Percentiles rank a stretch among this genome's conserved stretches.
phyloP scores from a whole-genome alignment of 2,797 vertebrate species.

The Tapirus indicus region DNA sequence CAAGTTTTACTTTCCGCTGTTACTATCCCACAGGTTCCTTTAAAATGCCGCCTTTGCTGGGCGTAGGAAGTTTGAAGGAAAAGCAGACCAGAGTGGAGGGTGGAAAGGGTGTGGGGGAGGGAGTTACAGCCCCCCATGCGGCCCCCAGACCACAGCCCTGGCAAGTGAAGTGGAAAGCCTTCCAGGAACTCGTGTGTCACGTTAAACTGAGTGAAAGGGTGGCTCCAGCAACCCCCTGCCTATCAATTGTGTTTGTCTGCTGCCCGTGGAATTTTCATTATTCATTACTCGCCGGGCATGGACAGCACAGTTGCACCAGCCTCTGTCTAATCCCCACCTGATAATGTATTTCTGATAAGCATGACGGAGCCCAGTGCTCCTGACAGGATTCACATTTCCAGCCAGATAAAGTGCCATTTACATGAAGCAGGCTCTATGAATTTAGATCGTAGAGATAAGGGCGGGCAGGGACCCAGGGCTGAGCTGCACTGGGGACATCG shows the following conservation, averaged over 20 bases:
- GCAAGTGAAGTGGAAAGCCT: conserved; percentile 81
- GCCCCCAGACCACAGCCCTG: fast-evolving
- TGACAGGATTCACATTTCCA: conserved; percentile 84
- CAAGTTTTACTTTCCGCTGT: neutral
- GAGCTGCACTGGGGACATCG: fast-evolving
- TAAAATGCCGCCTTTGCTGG: neutral
- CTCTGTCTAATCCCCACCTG: conserved; percentile 87
- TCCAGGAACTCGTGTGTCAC: conserved; percentile 77
- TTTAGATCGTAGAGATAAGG: conserved; percentile 73
- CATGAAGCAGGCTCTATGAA: conserved; percentile 68
- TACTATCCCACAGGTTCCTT: neutral
- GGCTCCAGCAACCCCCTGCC: conserved; percentile 68
- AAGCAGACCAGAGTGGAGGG: neutral
- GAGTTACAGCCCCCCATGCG: fast-evolving
- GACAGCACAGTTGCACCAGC: conserved; percentile 72
- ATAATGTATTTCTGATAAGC: conserved; percentile 90
- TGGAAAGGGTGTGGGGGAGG: neutral
- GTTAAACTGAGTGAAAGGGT: conserved; percentile 83
- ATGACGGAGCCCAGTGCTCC: conserved; percentile 80
- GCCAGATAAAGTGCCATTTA: conserved; percentile 83
- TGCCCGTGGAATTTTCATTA: conserved; percentile 87
- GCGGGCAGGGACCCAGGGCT: fast-evolving
- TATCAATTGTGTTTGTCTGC: conserved; percentile 86
- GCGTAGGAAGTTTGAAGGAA: neutral
- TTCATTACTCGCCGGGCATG: conserved; percentile 83